These are phyloP conservation scores for Pristionchus fissidentatus DNA, from an alignment of 2,888 invertebrate genomes.

Conservation along the genomic window DNA sequence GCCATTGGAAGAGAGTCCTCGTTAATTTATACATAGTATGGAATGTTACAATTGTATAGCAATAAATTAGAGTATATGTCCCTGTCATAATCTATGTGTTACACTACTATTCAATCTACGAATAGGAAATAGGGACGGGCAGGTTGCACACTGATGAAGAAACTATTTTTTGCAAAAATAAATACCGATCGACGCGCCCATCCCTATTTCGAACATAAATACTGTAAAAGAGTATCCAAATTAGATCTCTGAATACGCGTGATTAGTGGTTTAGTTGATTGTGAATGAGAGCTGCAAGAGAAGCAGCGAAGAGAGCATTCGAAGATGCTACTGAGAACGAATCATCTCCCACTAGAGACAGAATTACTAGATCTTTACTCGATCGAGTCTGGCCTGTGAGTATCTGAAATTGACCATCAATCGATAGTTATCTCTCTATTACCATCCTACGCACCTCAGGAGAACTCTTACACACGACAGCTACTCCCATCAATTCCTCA, in stretches of 20 bases:
- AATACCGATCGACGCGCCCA: no score
- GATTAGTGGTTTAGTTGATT: neutral
- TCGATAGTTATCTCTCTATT: no score
- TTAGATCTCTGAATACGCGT: neutral
- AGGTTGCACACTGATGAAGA: no score
- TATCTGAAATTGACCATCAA: conserved; percentile 48
- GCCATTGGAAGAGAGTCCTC: neutral
- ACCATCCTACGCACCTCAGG: neutral
- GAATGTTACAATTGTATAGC: conserved; percentile 27
- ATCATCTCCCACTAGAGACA: conserved; percentile 39
- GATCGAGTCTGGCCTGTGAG: conserved; percentile 61
- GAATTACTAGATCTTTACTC: conserved; percentile 59
- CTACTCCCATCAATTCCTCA: neutral
- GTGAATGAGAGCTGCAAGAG: conserved; percentile 35
- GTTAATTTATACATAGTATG: conserved; percentile 8
- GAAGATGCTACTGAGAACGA: conserved; percentile 7
- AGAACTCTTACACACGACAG: neutral
- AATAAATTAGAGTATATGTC: conserved; percentile 9
- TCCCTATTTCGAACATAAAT: no score
- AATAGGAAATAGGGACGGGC: neutral
- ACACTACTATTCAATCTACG: no score
- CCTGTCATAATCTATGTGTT: neutral
- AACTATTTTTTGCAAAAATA: no score
- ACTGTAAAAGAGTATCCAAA: neutral
- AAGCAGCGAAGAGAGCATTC: conserved; percentile 42